Evolutionary conservation across 2,797 vertebrate species (phyloP), one percentile per base, ranked within the genome.

Genomic region (Gallinago solitaria): DNA sequence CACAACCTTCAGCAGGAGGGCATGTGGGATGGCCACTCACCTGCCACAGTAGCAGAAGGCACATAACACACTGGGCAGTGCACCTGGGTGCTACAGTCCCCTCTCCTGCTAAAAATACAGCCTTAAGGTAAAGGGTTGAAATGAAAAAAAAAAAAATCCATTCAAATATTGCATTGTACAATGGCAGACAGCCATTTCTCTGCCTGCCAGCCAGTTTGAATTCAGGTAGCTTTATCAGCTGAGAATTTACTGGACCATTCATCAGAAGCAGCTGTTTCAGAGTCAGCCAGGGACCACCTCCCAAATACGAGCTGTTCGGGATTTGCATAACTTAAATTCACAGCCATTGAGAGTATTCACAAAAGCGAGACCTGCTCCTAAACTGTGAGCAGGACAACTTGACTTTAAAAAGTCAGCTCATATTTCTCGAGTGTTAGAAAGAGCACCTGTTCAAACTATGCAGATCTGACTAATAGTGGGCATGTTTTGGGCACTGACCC

Each of bases 391-490:
- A 61, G 90, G 87, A 92, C 95, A 88, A 45, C 41, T 91, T 95
- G 93, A 97, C 96, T 96, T 95, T 78, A 70, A 84, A 93, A 96
- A 91, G 75, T 73, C 81, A 81, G 76, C 61, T 95, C 51, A 1
- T 92, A 82, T 95, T 95, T 97, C 76, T 85, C 5, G 14, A 87
- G 61, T 53, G 47, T 87, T 94, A 89, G 78, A 95, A 92, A 86
- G 76, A 89, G 48, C 96, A 97, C 91, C 95, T 96, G 96, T 95
- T 95, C 84, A 97, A 97, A 96, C 94, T 89, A 15, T 17, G 92
- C 68, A 83, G 83, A 59, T 80, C 89, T 94, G 89, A 92, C 59
- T 64, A 93, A 63, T 50, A 93, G 88, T 43, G 89, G 76, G 64
- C 67, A 73, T 82, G 83, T 83, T 94, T 92, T 95, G 89, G 93